phyloP scores from a whole-genome alignment of 2,888 invertebrate genomes.

The Eubasilissa splendida region DNA sequence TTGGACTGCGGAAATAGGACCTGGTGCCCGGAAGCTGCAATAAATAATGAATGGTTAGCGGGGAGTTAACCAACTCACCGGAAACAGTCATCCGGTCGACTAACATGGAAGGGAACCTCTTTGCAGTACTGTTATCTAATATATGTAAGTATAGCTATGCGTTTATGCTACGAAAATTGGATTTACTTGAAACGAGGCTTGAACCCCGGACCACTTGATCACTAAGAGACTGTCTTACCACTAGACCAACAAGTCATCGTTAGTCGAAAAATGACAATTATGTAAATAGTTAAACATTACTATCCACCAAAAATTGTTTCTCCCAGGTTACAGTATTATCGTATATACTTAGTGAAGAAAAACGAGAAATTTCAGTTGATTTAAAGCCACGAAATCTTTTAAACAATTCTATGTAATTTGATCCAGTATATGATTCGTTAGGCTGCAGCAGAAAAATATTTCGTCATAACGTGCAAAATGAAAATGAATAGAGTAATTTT shows the following conservation, averaged over 20 bases:
- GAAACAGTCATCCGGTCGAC: slow-evolving; percentile 6
- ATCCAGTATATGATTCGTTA: slow-evolving; percentile 14
- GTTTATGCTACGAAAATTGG: too few relatives aligned
- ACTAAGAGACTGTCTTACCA: too few relatives aligned
- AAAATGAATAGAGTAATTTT: slow-evolving; percentile 23
- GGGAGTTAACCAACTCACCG: slow-evolving; percentile 26
- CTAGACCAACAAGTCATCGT: too few relatives aligned
- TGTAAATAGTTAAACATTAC: not conserved
- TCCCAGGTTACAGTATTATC: slow-evolving; percentile 20
- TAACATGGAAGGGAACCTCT: too few relatives aligned
- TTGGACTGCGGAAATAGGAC: slow-evolving; percentile 33
- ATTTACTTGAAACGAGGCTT: too few relatives aligned
- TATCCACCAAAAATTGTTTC: not conserved
- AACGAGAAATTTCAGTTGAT: slow-evolving; percentile 40
- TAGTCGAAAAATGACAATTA: too few relatives aligned
- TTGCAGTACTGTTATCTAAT: not conserved
- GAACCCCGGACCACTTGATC: too few relatives aligned
- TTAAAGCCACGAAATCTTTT: slow-evolving; percentile 39
- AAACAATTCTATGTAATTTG: slow-evolving; percentile 39
- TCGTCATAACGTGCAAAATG: slow-evolving; percentile 37
- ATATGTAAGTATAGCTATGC: not conserved
- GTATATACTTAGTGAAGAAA: not conserved
- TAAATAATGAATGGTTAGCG: slow-evolving; percentile 42
- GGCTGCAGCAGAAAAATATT: slow-evolving; percentile 27
- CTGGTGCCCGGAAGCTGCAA: slow-evolving; percentile 36